phyloP scores from a whole-genome alignment of 1,140 invertebrate species.

The Frieseomelitta varia region DNA sequence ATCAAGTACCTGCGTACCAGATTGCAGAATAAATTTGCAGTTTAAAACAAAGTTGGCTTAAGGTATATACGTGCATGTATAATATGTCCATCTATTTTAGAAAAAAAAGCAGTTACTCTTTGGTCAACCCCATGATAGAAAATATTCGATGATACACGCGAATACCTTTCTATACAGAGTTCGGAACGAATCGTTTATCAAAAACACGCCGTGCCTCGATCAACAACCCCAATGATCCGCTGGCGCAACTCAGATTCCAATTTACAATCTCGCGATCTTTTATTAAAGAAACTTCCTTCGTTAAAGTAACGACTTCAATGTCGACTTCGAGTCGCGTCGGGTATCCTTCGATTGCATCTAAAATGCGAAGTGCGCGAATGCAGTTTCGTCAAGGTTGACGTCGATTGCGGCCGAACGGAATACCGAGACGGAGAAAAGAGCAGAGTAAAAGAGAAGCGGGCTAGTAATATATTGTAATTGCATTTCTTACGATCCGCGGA shows the following conservation, averaged over 20 bases:
- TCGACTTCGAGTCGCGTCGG: neutral
- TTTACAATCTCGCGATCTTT: neutral
- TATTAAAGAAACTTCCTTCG: neutral
- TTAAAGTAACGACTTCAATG: neutral
- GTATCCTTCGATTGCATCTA: neutral
- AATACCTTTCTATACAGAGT: no score
- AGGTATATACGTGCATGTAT: no score
- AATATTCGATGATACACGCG: no score
- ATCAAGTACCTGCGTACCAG: no score
- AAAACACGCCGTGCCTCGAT: no score
- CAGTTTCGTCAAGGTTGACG: neutral
- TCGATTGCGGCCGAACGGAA: neutral
- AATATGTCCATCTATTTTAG: no score
- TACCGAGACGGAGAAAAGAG: neutral
- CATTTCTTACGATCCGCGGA: neutral
- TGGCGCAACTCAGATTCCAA: neutral
- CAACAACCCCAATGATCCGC: no score
- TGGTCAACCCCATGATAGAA: no score
- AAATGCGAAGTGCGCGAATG: neutral
- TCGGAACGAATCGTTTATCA: no score
- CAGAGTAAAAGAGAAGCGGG: neutral
- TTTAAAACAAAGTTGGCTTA: no score
- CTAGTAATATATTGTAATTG: slow-evolving; percentile 1
- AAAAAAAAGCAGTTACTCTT: no score
- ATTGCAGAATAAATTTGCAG: no score